Conservation (phyloP, 2,113 vertebrate genomes). For the Syrmaticus mikado region DNA sequence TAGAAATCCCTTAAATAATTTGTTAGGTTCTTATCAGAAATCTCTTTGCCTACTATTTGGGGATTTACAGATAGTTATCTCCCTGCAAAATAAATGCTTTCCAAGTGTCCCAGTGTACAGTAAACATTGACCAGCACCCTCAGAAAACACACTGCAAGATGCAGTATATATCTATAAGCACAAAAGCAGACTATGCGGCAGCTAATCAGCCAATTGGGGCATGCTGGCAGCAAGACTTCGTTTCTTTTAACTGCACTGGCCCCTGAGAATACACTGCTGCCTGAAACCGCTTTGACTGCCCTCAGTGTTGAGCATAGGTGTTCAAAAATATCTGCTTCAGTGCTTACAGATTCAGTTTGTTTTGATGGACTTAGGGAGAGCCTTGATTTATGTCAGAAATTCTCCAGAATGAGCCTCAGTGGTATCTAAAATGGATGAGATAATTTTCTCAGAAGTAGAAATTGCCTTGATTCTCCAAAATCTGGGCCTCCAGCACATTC, state of each 20-base stretch:
- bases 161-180: background rate
- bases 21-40: conserved; percentile 14
- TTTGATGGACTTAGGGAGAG: conserved; percentile 25
- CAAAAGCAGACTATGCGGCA: background rate
- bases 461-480: conserved; percentile 45
- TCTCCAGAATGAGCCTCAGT: background rate
- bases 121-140: conserved; percentile 58
- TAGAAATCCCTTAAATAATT: conserved; percentile 46
- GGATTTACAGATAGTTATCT: conserved; percentile 50
- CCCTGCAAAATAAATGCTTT: conserved; percentile 21
- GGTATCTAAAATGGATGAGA: conserved; percentile 44
- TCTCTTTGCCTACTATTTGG: conserved; percentile 4
- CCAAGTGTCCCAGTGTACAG: background rate
- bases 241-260: background rate
- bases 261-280: conserved; percentile 18
- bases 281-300: conserved; percentile 43
- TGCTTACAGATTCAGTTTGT: background rate
- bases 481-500: background rate
- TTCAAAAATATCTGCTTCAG: conserved; percentile 12
- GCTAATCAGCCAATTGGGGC: conserved; percentile 23
- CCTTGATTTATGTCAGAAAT: conserved; percentile 31
- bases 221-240: background rate
- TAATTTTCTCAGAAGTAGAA: conserved; percentile 59
- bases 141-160: background rate
- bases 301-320: conserved; percentile 8